Conservation (phyloP, 1,140 invertebrate genomes). For the Sipha flava region DNA sequence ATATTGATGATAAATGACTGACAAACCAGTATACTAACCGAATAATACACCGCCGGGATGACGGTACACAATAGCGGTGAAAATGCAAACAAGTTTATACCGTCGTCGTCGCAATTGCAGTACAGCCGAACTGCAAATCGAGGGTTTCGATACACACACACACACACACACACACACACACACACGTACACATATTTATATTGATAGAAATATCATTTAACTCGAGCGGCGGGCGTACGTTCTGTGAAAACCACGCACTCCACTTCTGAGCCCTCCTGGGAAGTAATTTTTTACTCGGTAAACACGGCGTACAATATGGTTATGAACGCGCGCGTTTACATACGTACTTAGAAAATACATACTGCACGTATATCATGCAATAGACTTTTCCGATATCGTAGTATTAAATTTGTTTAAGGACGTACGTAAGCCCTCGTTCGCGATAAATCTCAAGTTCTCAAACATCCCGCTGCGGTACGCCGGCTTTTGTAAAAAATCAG, state of each 20-base stretch:
- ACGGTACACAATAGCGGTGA: constrained; percentile 8
- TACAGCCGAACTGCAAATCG: neutral
- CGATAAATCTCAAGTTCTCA: neutral
- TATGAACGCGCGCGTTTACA: neutral
- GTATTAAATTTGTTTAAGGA: neutral
- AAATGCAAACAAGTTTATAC: constrained; percentile 16
- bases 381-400: neutral
- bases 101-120: neutral
- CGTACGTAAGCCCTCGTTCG: neutral
- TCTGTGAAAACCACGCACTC: neutral
- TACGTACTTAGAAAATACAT: too few relatives aligned
- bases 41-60: neutral
- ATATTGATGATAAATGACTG: constrained; percentile 6
- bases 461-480: neutral
- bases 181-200: neutral
- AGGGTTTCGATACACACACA: neutral
- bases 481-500: neutral
- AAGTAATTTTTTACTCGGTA: constrained; percentile 7
- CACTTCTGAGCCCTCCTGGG: neutral
- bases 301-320: neutral
- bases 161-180: too few relatives aligned
- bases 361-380: neutral
- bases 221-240: neutral
- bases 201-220: neutral
- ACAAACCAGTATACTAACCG: constrained; percentile 2